A percentile compares a stretch with the other conserved stretches of the same genome.
phyloP scores from a whole-genome alignment of 2,113 vertebrate species.

The Poecilia latipinna region DNA sequence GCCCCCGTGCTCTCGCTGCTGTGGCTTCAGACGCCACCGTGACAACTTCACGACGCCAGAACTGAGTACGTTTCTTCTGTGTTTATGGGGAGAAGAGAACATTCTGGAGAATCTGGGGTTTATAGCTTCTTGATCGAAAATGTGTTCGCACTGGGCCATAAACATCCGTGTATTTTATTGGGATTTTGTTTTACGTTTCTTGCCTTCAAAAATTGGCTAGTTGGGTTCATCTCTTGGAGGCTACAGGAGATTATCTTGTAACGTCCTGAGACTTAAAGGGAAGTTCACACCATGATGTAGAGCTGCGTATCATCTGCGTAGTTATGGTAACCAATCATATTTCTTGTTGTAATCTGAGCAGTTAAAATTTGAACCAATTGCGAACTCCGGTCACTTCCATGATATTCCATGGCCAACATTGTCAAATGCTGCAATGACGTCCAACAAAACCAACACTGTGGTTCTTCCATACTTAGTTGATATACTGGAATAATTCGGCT shows the following conservation, averaged over 20 bases:
- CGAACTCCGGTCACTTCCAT: no score
- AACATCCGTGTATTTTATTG: slow-evolving; percentile 37
- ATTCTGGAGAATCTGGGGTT: not conserved
- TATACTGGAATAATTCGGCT: no score
- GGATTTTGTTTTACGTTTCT: not conserved
- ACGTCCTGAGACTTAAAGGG: not conserved
- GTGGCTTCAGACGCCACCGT: slow-evolving; percentile 1
- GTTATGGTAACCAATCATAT: no score
- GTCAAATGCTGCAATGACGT: no score
- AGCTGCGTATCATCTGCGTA: no score
- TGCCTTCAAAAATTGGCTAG: no score
- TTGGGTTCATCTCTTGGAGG: not conserved
- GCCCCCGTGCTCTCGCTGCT: not conserved
- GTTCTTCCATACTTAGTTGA: no score
- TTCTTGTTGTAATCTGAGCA: no score
- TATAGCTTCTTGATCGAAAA: slow-evolving; percentile 20
- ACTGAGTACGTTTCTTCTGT: slow-evolving; percentile 10
- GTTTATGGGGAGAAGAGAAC: slow-evolving; percentile 3
- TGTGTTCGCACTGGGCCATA: slow-evolving; percentile 8
- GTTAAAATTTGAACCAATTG: no score
- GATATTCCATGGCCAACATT: no score
- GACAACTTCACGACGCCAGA: not conserved
- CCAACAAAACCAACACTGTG: no score
- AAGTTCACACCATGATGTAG: not conserved
- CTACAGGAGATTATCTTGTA: not conserved